These are phyloP conservation scores for Nesoenas mayeri DNA, from an alignment of 2,113 vertebrate genomes.

Conservation along the genomic window DNA sequence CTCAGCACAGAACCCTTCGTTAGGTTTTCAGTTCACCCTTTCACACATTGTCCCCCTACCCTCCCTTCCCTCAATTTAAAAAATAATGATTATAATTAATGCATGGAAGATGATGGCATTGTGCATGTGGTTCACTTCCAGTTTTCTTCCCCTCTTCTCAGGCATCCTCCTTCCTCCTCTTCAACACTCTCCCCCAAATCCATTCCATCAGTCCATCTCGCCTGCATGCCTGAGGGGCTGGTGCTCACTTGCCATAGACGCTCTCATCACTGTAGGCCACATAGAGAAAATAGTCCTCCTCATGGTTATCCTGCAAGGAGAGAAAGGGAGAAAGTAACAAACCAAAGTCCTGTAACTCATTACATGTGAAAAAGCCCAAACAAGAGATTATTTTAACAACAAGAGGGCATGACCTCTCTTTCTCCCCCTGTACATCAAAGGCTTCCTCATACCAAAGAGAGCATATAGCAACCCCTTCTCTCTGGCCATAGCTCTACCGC, in stretches of 20 bases:
- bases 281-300: slow-evolving; percentile 98
- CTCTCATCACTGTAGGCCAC: slow-evolving; percentile 98
- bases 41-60: background rate
- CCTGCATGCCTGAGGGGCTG: slow-evolving; percentile 14
- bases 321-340: background rate
- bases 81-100: slow-evolving; percentile 64
- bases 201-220: slow-evolving; percentile 56
- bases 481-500: background rate
- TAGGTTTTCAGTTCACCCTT: background rate
- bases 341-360: background rate
- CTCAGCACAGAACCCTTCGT: background rate
- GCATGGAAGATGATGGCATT: slow-evolving; percentile 66
- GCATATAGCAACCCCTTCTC: accelerated
- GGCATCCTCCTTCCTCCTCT: slow-evolving; percentile 43
- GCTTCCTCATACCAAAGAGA: background rate
- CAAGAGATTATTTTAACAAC: background rate
- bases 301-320: slow-evolving; percentile 89
- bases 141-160: slow-evolving; percentile 57
- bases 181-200: background rate
- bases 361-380: background rate
- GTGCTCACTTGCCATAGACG: slow-evolving; percentile 91
- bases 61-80: slow-evolving; percentile 40
- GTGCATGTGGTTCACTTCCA: slow-evolving; percentile 63
- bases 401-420: background rate
- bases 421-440: accelerated